Evolutionary conservation across 2,888 invertebrate species (phyloP), one percentile per base, ranked within the genome.

Genomic region (Osmoderma eremita): DNA sequence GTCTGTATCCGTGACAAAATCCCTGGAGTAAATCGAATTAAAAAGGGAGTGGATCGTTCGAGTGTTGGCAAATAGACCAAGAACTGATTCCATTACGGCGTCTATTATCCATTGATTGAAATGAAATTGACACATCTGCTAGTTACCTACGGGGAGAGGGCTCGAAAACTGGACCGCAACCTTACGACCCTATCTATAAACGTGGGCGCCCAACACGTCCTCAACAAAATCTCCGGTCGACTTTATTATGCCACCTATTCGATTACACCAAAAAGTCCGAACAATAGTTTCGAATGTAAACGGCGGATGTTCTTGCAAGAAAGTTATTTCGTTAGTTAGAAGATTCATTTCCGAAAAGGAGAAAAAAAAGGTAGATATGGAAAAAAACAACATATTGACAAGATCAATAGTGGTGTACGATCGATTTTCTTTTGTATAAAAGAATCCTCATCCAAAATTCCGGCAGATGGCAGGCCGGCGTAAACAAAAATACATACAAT

Each of bases 121-220:
- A 81, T 80, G 82, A 82, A 82, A 82, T 82, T 82, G 82, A 82
- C 82, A 82, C 82, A 82, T 82, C 82, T 82, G 82, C 81, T 82
- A 81, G 81, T 81, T 81, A 81, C 78, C 73, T 70, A 71, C 70
- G 30, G 30, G 30, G 58, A 20, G 56, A 24, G 45, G 56, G 41
- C 20, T 42, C 5, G 30, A 45, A 61, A 61, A 61, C 58, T 61
- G 58, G 45, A 61, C 58, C 58, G 45, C 58, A 61, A 61, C 58
- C 58, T 61, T 61, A 45, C 58, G 36, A 30, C 36, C 45, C 30
- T 17, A n/a, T 12, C n/a, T n/a, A n/a, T 1, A 2, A 30, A 17
- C 18, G 53, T 53, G 18, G 53, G 38, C 53, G 53, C 50, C 53
- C 5, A 53, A 53, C 53, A 38, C 36, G 18, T 53, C 38, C 53